Conservation (phyloP, 2,888 invertebrate genomes). For the Hyles lineata region DNA sequence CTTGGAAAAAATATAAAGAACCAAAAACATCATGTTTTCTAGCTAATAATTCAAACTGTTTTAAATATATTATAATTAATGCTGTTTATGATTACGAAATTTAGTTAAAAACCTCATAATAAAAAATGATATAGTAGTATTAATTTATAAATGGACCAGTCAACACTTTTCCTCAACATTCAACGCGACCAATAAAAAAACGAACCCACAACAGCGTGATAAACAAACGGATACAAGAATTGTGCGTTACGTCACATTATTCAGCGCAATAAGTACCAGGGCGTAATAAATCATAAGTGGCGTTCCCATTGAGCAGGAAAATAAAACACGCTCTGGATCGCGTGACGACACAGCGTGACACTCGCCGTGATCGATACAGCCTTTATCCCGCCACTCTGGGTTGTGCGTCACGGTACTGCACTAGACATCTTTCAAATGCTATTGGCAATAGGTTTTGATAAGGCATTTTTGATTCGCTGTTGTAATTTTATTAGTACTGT, state of each 20-base stretch:
- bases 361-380: constrained; percentile 49
- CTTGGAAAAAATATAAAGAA: no score
- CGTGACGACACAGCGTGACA: constrained; percentile 50
- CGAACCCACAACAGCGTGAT: background rate
- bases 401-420: no score
- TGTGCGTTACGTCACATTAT: constrained; percentile 14
- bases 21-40: no score
- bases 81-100: background rate
- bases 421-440: no score
- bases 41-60: no score
- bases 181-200: background rate
- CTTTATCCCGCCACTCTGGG: constrained; percentile 43
- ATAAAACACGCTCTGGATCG: constrained; percentile 63
- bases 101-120: background rate
- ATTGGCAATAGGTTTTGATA: no score
- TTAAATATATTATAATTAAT: no score
- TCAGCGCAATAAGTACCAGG: constrained; percentile 21
- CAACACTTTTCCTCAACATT: no score
- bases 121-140: background rate
- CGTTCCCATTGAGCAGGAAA: constrained; percentile 77
- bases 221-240: background rate
- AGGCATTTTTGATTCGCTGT: no score
- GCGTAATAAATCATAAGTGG: constrained; percentile 62
- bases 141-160: background rate
- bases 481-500: no score